Evolutionary conservation across 2,797 vertebrate species (phyloP).

Genomic region (Thunnus albacares): DNA sequence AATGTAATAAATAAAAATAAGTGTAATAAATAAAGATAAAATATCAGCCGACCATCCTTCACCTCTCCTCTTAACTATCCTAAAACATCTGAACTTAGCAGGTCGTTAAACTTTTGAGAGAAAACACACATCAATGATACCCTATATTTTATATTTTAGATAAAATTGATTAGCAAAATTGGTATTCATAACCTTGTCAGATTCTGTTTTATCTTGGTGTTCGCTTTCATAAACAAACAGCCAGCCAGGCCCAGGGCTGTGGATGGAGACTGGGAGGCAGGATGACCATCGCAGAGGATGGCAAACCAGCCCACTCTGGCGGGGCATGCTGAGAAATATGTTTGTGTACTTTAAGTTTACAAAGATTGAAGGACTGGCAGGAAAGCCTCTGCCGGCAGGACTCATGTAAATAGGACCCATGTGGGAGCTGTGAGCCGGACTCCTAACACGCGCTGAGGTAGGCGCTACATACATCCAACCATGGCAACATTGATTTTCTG

Average conservation of each 20-base stretch:
- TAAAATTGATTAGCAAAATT: slow-evolving; percentile 88
- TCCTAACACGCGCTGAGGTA: slow-evolving; percentile 77
- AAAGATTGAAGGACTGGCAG: slow-evolving; percentile 66
- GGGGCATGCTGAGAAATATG: slow-evolving; percentile 66
- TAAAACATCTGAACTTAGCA: slow-evolving; percentile 66
- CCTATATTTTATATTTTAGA: slow-evolving; percentile 81
- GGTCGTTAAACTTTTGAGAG: slow-evolving; percentile 63
- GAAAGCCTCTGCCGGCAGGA: slow-evolving; percentile 70
- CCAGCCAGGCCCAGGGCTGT: slow-evolving; percentile 67
- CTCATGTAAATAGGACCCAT: slow-evolving; percentile 79
- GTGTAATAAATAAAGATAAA: slow-evolving; percentile 48
- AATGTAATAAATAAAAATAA: slow-evolving; percentile 63
- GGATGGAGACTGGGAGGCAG: slow-evolving; percentile 65
- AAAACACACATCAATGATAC: slow-evolving; percentile 81
- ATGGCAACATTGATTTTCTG: slow-evolving; percentile 87
- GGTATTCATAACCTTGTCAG: slow-evolving; percentile 86
- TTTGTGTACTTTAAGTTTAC: slow-evolving; percentile 75
- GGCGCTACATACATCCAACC: slow-evolving; percentile 81
- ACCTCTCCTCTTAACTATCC: slow-evolving; percentile 57
- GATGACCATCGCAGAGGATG: slow-evolving; percentile 69
- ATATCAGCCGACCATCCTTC: slow-evolving; percentile 45
- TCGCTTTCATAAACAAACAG: slow-evolving; percentile 87
- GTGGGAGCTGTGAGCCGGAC: slow-evolving; percentile 72
- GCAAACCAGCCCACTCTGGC: slow-evolving; percentile 58
- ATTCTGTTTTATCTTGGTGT: slow-evolving; percentile 87